phyloP scores from a whole-genome alignment of 2,113 vertebrate species.

The Ictidomys tridecemlineatus region DNA sequence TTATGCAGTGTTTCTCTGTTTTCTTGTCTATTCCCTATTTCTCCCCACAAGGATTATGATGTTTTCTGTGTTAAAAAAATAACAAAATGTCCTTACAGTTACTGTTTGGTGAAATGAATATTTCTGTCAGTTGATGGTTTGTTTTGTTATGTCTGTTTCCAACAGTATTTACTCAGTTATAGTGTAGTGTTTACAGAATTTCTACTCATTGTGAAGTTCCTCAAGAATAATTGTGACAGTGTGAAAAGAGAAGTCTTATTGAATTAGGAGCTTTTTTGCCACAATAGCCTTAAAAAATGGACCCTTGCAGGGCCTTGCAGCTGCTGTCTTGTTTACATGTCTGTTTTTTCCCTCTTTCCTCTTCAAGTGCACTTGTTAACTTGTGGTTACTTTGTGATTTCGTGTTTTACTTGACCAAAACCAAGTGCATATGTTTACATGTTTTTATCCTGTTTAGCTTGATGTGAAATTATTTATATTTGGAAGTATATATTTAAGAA shows the following conservation, averaged over 20 bases:
- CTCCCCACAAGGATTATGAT: conserved; percentile 15
- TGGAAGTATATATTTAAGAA: conserved; percentile 66
- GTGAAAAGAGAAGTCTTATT: conserved; percentile 72
- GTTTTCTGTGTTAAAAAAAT: conserved; percentile 52
- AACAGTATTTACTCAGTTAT: conserved; percentile 70
- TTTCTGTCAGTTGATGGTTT: conserved; percentile 65
- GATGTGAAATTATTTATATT: conserved; percentile 72
- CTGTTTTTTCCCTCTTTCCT: background rate
- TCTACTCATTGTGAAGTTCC: conserved; percentile 65
- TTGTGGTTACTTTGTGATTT: conserved; percentile 70
- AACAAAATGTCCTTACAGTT: conserved; percentile 28
- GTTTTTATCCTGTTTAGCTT: conserved; percentile 77
- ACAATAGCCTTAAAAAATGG: conserved; percentile 73
- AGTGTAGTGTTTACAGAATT: conserved; percentile 75
- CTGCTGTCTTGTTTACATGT: conserved; percentile 74
- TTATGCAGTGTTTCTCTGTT: conserved; percentile 48
- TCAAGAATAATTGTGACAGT: conserved; percentile 69
- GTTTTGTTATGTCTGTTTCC: conserved; percentile 71
- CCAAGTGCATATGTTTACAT: conserved; percentile 76
- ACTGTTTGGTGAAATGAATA: conserved; percentile 66
- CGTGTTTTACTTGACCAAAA: conserved; percentile 76
- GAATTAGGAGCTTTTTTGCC: conserved; percentile 74
- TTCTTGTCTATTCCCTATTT: conserved; percentile 22
- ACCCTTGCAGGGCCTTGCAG: conserved; percentile 44
- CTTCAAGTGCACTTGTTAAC: conserved; percentile 69